Evolutionary conservation across 2,797 vertebrate species (phyloP), one percentile per base, ranked within the genome.

Genomic region (Alauda arvensis): DNA sequence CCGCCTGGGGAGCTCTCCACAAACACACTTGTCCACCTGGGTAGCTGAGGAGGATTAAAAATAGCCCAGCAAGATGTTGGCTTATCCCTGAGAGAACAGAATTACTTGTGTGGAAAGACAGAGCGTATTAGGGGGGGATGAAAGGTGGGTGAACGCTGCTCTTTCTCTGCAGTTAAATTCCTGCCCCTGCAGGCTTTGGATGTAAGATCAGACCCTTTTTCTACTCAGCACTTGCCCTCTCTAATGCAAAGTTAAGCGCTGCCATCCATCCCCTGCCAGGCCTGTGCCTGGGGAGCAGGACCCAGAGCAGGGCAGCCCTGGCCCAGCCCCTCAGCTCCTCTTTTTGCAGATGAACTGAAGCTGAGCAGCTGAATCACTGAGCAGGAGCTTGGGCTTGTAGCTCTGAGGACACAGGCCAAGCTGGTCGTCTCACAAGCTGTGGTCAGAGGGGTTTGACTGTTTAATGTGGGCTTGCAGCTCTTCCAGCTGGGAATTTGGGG

Each of bases 61-160:
- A 76, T 60, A 89, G 63, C 81, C n/a, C 69, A 86, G 84, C 86
- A 83, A 83, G 82, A 31, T 72, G 78, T 70, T 85, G 88, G 49
- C 72, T 91, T 89, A 71, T 26, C 63, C 77, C 78, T 65, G 77
- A 69, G 82, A 90, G 88, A 83, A 61, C 60, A 88, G 77, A 80
- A 85, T 78, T 55, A 67, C 57, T 91, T 95, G 72, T 68, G 59
- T 88, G 78, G 65, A 80, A 91, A 91, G 91, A 79, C 46, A 74
- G 61, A 89, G 61, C 4, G 1, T 74, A 71, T 88, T 84, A 85
- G 76, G 43, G 51, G 68, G 45, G 76, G 65, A 87, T 72, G 43
- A 88, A 79, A 84, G 84, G 91, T 91, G 69, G 51, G 46, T 76
- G 77, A 92, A 33, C 48, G 1, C 66, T 85, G 91, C 62, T 63